These are phyloP conservation scores for Xiphophorus maculatus DNA, from an alignment of 2,113 vertebrate genomes.

Conservation along the genomic window DNA sequence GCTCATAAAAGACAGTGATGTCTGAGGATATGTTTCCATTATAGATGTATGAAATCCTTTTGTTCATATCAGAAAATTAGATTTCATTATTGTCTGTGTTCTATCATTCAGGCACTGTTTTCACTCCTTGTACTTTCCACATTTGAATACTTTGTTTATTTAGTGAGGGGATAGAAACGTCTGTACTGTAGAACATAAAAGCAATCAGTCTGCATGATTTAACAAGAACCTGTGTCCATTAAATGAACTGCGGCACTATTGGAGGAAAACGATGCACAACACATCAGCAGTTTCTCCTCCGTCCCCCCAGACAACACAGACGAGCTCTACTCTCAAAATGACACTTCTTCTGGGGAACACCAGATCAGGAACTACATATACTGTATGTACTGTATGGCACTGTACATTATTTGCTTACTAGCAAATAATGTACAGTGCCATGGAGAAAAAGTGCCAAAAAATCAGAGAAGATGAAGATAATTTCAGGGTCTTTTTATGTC, in stretches of 20 bases:
- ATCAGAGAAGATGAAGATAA: slow-evolving; percentile 70
- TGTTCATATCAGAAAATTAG: slow-evolving; percentile 30
- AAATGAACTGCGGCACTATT: slow-evolving; percentile 74
- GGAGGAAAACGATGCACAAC: slow-evolving; percentile 62
- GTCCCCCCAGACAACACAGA: slow-evolving; percentile 51
- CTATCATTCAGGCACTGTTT: slow-evolving; percentile 35
- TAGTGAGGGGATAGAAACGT: slow-evolving; percentile 69
- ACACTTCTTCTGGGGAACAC: slow-evolving; percentile 46
- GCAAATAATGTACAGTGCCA: slow-evolving; percentile 66
- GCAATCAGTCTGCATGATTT: slow-evolving; percentile 82
- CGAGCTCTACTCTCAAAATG: slow-evolving; percentile 48
- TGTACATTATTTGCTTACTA: background rate
- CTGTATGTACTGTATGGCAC: too few relatives aligned
- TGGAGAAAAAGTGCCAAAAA: slow-evolving; percentile 75
- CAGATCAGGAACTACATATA: slow-evolving; percentile 59
- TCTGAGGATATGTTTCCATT: slow-evolving; percentile 32
- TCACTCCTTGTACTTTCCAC: slow-evolving; percentile 25
- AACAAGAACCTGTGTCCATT: slow-evolving; percentile 81
- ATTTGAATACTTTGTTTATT: slow-evolving; percentile 77
- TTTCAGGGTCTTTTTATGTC: slow-evolving; percentile 25
- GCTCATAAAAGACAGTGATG: slow-evolving; percentile 18
- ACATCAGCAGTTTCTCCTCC: slow-evolving; percentile 76
- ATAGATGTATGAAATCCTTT: slow-evolving; percentile 26
- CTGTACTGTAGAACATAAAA: slow-evolving; percentile 81
- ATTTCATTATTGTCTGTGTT: slow-evolving; percentile 31